Conservation (phyloP, 1,140 invertebrate species). For the Pseudomyrmex concolor region DNA sequence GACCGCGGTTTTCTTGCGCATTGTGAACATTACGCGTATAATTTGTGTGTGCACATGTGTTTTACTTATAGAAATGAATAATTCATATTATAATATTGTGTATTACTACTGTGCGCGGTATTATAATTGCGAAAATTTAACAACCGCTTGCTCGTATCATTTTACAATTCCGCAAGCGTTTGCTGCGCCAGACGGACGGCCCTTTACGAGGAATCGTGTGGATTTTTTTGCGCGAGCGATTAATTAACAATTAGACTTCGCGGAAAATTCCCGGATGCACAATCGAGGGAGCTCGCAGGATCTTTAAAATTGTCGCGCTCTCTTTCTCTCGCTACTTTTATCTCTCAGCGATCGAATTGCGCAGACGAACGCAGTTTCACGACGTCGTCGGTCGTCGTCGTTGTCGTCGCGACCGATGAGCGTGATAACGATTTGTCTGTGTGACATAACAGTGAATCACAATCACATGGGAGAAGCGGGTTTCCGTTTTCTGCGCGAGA, state of each 20-base stretch:
- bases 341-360: neutral
- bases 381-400: neutral
- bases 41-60: neutral
- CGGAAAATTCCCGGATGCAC: neutral
- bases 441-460: constrained; percentile 18
- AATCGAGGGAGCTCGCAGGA: too few species aligned
- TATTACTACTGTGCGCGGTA: neutral
- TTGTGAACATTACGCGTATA: constrained; percentile 3
- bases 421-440: neutral
- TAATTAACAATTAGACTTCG: constrained; percentile 1
- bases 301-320: too few species aligned
- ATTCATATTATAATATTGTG: constrained; percentile 19
- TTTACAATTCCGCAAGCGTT: neutral
- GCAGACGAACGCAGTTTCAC: neutral
- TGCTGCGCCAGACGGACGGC: neutral
- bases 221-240: neutral
- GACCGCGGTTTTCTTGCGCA: constrained; percentile 28
- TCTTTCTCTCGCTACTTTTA: too few species aligned
- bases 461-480: neutral
- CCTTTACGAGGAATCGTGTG: neutral
- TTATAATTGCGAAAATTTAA: neutral
- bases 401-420: too few species aligned
- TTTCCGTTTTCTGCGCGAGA: constrained; percentile 22
- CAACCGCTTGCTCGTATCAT: neutral
- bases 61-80: constrained; percentile 31